A percentile compares a stretch with the other conserved stretches of the same genome.
Conservation (phyloP, 2,113 vertebrate species). For the Ctenomys sociabilis region DNA sequence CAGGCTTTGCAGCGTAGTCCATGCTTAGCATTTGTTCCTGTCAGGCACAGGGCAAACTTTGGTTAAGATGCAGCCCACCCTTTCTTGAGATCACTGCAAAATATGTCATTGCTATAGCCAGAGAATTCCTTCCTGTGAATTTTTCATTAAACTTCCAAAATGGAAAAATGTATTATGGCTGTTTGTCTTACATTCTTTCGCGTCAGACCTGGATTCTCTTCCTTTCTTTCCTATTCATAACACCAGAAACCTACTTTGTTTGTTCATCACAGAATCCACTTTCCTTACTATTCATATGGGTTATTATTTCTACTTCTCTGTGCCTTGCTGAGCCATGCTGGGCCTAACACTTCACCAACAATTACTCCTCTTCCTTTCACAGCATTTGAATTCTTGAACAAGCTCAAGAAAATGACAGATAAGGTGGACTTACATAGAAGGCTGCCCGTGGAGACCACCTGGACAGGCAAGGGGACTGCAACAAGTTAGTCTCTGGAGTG, state of each 20-base stretch:
- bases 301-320: background rate
- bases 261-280: background rate
- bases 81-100: background rate
- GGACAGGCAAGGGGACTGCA: background rate
- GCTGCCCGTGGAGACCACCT: too few species aligned
- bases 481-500: background rate
- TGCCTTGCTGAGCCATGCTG: background rate
- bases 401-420: background rate
- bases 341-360: background rate
- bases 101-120: background rate
- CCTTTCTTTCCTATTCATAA: background rate
- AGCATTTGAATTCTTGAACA: background rate
- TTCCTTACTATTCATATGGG: background rate
- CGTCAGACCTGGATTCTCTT: background rate
- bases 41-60: conserved; percentile 75
- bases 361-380: background rate
- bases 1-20: conserved; percentile 98
- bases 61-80: conserved; percentile 21
- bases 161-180: background rate
- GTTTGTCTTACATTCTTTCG: background rate
- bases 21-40: conserved; percentile 94
- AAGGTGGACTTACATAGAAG: background rate
- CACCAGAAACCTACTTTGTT: background rate
- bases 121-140: background rate
- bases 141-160: conserved; percentile 13